Percentiles rank a stretch among this genome's conserved stretches.
These are phyloP conservation scores for Deroplatys truncata DNA, from an alignment of 2,888 invertebrate genomes.

Conservation along the genomic window DNA sequence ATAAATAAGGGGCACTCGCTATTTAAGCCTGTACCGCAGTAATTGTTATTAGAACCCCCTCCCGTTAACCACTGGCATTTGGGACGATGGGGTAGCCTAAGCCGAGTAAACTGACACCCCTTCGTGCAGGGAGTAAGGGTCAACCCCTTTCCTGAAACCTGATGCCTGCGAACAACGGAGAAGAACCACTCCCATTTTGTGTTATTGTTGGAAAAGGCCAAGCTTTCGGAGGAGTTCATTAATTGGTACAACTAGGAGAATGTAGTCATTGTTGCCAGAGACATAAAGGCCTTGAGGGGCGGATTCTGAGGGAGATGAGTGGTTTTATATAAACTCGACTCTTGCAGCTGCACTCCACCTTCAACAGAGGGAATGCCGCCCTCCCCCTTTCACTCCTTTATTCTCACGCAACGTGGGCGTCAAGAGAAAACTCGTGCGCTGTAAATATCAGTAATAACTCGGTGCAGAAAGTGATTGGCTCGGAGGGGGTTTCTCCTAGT, in stretches of 20 bases:
- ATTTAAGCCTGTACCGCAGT: neutral
- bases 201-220: neutral
- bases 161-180: neutral
- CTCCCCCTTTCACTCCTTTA: neutral
- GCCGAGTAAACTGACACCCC: neutral
- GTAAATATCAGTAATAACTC: neutral
- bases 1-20: neutral
- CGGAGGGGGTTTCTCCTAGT: neutral
- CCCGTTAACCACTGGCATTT: neutral
- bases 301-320: neutral
- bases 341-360: neutral
- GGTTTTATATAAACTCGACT: neutral
- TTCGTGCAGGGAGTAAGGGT: neutral
- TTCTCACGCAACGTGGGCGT: neutral
- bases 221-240: neutral
- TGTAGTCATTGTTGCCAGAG: neutral
- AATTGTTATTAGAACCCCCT: neutral
- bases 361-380: neutral
- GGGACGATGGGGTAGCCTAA: neutral
- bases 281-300: neutral
- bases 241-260: neutral
- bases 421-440: neutral
- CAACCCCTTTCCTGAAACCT: neutral
- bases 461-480: neutral
- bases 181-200: neutral